A percentile compares a stretch with the other conserved stretches of the same genome.
Evolutionary conservation across 2,113 vertebrate genomes (phyloP).

Genomic region (Rattus rattus): DNA sequence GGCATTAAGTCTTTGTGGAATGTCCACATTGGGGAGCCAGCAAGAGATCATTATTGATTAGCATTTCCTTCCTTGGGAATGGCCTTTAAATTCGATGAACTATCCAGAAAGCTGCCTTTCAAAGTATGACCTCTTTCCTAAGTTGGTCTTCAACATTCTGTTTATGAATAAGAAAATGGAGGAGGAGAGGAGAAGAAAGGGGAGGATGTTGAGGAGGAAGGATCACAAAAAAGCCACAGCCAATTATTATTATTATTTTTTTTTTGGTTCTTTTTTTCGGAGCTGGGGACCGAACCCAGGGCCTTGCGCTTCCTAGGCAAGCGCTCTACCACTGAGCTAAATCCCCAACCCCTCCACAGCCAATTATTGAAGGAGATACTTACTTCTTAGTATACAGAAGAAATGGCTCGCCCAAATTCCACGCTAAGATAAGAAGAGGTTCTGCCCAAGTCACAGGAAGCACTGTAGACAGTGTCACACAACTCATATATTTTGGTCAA

Average conservation of each 20-base stretch:
- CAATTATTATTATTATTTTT: no score
- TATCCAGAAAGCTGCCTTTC: constrained; percentile 36
- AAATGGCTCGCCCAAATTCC: neutral
- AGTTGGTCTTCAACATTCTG: constrained; percentile 47
- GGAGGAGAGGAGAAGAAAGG: neutral
- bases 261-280: no score
- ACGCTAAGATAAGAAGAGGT: neutral
- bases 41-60: neutral
- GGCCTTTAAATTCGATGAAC: constrained; percentile 26
- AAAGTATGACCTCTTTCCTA: constrained; percentile 45
- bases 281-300: no score
- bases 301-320: no score
- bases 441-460: neutral
- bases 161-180: constrained; percentile 49
- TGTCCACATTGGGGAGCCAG: neutral
- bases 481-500: neutral
- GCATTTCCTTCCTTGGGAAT: constrained; percentile 16
- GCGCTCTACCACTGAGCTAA: no score
- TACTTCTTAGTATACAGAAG: neutral
- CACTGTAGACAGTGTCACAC: fast-evolving
- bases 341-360: no score
- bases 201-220: neutral
- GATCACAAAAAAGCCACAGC: neutral
- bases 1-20: neutral
- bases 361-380: neutral